These are phyloP conservation scores for Syngnathus rostellatus DNA, from an alignment of 2,797 vertebrate genomes.

Conservation along the genomic window DNA sequence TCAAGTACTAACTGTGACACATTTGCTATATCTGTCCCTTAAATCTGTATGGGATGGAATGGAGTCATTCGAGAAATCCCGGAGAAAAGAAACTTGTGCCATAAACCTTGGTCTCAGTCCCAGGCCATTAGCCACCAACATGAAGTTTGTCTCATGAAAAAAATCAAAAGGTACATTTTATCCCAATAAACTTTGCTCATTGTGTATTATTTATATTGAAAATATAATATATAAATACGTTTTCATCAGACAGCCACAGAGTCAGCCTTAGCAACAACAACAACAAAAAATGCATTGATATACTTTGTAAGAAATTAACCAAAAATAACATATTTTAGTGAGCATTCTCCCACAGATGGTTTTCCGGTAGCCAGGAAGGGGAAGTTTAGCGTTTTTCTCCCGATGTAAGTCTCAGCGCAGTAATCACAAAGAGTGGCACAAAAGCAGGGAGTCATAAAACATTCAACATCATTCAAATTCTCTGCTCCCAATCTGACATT, in stretches of 20 bases:
- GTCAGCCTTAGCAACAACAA: background rate
- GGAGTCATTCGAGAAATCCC: background rate
- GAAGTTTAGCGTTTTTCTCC: conserved; percentile 1
- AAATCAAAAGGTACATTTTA: too few relatives aligned
- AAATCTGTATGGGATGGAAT: background rate
- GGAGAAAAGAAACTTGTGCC: background rate
- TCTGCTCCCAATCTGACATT: conserved; percentile 60
- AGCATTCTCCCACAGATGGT: background rate
- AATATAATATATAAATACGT: background rate
- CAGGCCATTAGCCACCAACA: too few relatives aligned
- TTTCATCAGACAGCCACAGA: background rate
- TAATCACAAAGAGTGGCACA: conserved; percentile 44
- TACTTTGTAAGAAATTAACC: background rate
- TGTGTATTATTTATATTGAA: too few relatives aligned
- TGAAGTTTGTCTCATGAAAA: too few relatives aligned
- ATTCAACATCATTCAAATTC: conserved; percentile 70
- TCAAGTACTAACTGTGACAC: background rate
- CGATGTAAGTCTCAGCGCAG: conserved; percentile 33
- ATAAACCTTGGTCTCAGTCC: too few relatives aligned
- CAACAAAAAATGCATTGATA: background rate
- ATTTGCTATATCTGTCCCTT: background rate
- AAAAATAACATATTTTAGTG: background rate
- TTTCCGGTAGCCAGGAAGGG: background rate
- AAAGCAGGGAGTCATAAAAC: conserved; percentile 72
- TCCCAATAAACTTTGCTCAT: too few relatives aligned